Evolutionary conservation across 2,888 invertebrate genomes (phyloP).

Genomic region (Cecidostiba fungosa): DNA sequence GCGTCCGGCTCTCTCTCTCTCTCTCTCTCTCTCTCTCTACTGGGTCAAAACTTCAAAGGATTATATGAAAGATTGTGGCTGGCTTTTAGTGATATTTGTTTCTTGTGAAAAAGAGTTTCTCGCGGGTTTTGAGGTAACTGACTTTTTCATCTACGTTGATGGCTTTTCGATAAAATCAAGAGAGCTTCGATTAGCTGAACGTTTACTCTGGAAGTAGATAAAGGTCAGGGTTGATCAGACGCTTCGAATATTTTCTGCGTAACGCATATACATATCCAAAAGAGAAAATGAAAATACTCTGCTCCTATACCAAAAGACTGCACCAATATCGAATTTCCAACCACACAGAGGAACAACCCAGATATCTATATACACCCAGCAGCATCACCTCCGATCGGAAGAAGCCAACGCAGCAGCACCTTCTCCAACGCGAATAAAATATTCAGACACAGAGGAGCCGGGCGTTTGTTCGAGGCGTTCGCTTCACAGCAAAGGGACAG

Average conservation of each 20-base stretch:
- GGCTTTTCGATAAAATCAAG: no score
- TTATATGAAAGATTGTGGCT: not conserved
- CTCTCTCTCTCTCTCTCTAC: not conserved
- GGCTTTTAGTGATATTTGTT: conserved; percentile 10
- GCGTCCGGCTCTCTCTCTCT: not conserved
- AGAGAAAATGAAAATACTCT: no score
- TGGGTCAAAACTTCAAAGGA: conserved; percentile 9
- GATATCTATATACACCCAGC: not conserved
- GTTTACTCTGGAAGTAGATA: no score
- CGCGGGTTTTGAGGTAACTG: no score
- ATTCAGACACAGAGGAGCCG: not conserved
- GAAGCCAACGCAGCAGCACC: not conserved
- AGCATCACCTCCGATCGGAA: not conserved
- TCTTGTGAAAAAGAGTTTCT: not conserved
- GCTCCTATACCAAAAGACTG: no score
- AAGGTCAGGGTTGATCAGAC: no score
- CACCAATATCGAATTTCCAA: not conserved
- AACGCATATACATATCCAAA: no score
- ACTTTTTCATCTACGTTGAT: no score
- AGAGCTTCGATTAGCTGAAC: no score
- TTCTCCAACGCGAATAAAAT: not conserved
- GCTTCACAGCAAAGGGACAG: not conserved
- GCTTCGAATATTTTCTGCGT: no score
- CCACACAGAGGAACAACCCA: not conserved
- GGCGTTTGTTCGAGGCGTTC: conserved; percentile 15